Conservation (phyloP, 2,113 vertebrate genomes). For the Hippoglossus stenolepis region DNA sequence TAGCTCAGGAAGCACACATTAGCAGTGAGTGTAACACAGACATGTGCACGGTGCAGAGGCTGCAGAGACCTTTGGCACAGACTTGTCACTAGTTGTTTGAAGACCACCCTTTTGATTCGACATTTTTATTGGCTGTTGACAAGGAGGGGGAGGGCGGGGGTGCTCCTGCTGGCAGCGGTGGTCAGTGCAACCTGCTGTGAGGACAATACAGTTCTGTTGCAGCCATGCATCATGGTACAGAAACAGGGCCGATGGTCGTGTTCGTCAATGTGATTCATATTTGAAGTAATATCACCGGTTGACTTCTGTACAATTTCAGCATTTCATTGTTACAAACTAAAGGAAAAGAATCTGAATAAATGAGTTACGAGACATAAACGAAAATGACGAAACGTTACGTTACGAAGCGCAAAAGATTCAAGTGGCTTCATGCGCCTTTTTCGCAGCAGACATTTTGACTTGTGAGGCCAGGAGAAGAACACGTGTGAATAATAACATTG, state of each 20-base stretch:
- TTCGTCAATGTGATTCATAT: neutral
- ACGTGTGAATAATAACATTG: conserved; percentile 14
- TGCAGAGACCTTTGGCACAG: conserved; percentile 4
- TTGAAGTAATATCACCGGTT: neutral
- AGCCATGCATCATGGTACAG: neutral
- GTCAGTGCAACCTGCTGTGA: neutral
- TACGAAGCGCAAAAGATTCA: no score
- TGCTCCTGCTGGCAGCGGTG: no score
- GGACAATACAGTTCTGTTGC: neutral
- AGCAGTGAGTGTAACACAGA: conserved; percentile 1
- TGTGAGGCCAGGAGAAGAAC: neutral
- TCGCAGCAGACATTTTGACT: neutral
- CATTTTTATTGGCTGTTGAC: conserved; percentile 16
- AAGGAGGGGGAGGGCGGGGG: neutral
- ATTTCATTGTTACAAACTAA: neutral
- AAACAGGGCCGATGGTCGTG: neutral
- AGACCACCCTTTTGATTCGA: neutral
- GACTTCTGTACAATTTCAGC: no score
- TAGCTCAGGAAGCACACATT: neutral
- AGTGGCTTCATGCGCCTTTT: no score
- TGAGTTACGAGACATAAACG: neutral
- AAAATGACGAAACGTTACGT: no score
- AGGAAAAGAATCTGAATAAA: neutral
- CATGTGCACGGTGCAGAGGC: neutral
- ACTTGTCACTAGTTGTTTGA: neutral